Conservation (phyloP, 64 coral and sea anemone genomes). For the Stylophora pistillata region DNA sequence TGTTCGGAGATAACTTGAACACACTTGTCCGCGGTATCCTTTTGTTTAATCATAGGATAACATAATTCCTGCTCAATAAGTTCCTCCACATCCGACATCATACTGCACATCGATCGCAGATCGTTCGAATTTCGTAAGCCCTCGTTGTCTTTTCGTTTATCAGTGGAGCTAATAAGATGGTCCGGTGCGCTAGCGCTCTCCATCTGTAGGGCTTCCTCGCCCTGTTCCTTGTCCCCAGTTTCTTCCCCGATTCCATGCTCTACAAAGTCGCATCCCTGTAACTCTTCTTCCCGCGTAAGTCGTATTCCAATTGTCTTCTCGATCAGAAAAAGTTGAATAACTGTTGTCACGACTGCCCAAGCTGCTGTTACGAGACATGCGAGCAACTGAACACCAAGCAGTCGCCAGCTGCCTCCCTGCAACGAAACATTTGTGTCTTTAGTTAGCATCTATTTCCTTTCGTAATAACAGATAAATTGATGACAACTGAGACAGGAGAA, state of each 20-base stretch:
- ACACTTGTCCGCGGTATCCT: background rate
- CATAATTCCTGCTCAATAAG: background rate
- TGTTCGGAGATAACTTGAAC: background rate
- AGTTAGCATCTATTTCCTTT: background rate
- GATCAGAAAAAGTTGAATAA: conserved; percentile 47
- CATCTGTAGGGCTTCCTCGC: background rate
- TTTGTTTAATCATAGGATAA: background rate
- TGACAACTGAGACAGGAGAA: too few relatives aligned
- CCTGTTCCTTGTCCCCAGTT: background rate
- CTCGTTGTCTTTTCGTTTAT: background rate
- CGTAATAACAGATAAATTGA: too few relatives aligned
- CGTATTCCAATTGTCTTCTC: conserved; percentile 70
- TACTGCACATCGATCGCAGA: background rate
- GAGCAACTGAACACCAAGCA: conserved; percentile 77
- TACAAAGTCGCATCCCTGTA: conserved; percentile 66
- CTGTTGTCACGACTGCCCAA: conserved; percentile 61
- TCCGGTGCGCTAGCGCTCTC: background rate
- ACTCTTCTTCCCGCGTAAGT: conserved; percentile 59
- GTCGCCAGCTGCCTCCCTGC: conserved; percentile 61
- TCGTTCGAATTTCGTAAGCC: background rate
- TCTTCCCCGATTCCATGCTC: conserved; percentile 70
- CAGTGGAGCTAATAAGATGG: too few relatives aligned
- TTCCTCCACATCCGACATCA: background rate
- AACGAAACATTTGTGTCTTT: background rate
- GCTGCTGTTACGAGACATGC: conserved; percentile 27